Conservation (phyloP, 2,797 vertebrate species). For the Rhabdophis nuchalis region DNA sequence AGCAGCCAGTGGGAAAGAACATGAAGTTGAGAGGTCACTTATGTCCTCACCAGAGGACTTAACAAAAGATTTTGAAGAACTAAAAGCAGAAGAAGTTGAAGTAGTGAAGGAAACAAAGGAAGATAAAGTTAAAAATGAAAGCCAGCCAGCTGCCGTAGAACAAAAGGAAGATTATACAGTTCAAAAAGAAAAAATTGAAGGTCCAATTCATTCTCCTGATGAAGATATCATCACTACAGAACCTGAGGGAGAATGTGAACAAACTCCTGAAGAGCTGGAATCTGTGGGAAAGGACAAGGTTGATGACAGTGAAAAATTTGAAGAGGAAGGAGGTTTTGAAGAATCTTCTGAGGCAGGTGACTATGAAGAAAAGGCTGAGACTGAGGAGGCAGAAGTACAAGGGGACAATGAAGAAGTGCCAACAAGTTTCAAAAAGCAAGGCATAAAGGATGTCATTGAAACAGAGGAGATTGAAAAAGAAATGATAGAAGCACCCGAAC, state of each 20-base stretch:
- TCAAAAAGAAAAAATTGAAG: conserved; percentile 82
- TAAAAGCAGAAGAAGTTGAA: conserved; percentile 81
- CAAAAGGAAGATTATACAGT: conserved; percentile 73
- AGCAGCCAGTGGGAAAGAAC: conserved; percentile 62
- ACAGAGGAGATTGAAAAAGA: conserved; percentile 54
- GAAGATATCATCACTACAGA: conserved; percentile 95
- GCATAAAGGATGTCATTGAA: conserved; percentile 43
- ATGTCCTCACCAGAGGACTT: conserved; percentile 97
- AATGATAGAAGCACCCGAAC: conserved; percentile 45
- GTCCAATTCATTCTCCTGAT: conserved; percentile 82
- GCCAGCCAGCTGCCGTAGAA: conserved; percentile 64
- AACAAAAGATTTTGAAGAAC: conserved; percentile 93
- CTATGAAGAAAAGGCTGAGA: conserved; percentile 91
- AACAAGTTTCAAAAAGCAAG: conserved; percentile 24
- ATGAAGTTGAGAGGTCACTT: conserved; percentile 81
- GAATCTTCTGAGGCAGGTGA: conserved; percentile 87
- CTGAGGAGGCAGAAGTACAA: conserved; percentile 84
- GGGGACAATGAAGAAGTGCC: conserved; percentile 66
- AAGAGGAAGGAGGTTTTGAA: conserved; percentile 91
- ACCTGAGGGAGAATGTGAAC: conserved; percentile 84
- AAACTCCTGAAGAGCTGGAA: conserved; percentile 85
- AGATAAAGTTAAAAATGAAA: conserved; percentile 67
- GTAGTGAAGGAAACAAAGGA: conserved; percentile 75
- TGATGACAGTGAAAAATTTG: conserved; percentile 86
- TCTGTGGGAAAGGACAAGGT: conserved; percentile 76